Conservation (phyloP, 2,888 invertebrate species). For the Caenorhabditis afra region DNA sequence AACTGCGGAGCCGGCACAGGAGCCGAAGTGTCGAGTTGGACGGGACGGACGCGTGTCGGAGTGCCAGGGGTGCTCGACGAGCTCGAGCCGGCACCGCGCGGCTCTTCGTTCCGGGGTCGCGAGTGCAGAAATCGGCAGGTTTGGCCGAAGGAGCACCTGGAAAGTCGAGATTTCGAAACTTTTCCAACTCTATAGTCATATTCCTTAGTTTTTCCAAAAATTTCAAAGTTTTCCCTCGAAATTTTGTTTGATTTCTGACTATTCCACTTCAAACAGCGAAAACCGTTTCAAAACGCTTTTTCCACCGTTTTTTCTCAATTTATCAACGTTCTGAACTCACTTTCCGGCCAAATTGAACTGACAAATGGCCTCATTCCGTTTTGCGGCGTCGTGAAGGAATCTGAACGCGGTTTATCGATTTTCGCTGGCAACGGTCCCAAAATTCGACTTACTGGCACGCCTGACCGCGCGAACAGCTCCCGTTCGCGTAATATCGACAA, state of each 20-base stretch:
- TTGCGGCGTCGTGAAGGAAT: slow-evolving; percentile 17
- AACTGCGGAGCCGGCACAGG: slow-evolving; percentile 2
- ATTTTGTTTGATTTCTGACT: too few relatives aligned
- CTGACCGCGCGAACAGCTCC: slow-evolving; percentile 63
- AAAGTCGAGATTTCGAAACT: slow-evolving; percentile 11
- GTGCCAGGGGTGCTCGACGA: not conserved
- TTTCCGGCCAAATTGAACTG: slow-evolving; percentile 70
- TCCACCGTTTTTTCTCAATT: not conserved
- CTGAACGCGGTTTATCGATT: slow-evolving; percentile 5
- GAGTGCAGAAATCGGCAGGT: slow-evolving; percentile 66
- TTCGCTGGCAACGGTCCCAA: not conserved
- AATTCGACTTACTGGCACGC: slow-evolving; percentile 26
- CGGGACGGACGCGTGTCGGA: slow-evolving; percentile 25
- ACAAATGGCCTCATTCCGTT: slow-evolving; percentile 64
- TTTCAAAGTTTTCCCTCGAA: not conserved
- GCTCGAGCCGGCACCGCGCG: too few relatives aligned
- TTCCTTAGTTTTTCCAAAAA: too few relatives aligned
- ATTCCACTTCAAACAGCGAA: too few relatives aligned
- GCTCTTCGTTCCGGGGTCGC: slow-evolving; percentile 6
- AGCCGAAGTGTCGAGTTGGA: slow-evolving; percentile 33
- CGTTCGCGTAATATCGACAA: slow-evolving; percentile 70
- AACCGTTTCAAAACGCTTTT: too few relatives aligned
- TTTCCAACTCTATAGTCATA: too few relatives aligned
- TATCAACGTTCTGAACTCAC: slow-evolving; percentile 44
- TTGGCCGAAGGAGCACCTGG: slow-evolving; percentile 67